Evolutionary conservation across 2,797 vertebrate species (phyloP).

Genomic region (Chaunax sp.): DNA sequence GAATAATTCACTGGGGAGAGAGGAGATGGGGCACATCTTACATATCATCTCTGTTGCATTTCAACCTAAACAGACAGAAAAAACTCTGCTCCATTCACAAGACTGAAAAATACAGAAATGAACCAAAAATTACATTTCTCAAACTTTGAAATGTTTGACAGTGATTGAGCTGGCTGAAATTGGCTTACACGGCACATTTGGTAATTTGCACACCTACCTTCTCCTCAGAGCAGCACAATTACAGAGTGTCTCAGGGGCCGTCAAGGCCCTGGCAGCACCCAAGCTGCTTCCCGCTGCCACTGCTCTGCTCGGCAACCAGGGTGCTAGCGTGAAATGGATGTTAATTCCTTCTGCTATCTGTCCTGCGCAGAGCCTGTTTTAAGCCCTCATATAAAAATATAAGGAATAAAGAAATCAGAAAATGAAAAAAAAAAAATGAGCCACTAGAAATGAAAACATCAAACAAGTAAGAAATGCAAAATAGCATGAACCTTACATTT

Average conservation of each 20-base stretch:
- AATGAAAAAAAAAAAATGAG: conserved; percentile 37
- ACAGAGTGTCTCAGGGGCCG: conserved; percentile 78
- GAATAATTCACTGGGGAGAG: neutral
- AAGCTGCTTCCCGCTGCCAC: conserved; percentile 59
- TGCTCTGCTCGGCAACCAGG: conserved; percentile 72
- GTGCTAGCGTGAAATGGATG: conserved; percentile 82
- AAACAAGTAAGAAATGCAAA: conserved; percentile 81
- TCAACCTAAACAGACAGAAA: conserved; percentile 30
- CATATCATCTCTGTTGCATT: conserved; percentile 29
- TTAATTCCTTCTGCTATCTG: conserved; percentile 86
- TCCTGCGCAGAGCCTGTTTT: conserved; percentile 82
- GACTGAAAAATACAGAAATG: conserved; percentile 67
- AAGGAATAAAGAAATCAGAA: conserved; percentile 51
- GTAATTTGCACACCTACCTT: conserved; percentile 87
- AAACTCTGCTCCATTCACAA: conserved; percentile 50
- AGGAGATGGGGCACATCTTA: conserved; percentile 14
- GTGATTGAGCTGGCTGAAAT: conserved; percentile 82
- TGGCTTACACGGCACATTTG: conserved; percentile 85
- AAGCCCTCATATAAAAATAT: conserved; percentile 74
- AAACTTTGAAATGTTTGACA: conserved; percentile 79
- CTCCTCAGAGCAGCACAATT: conserved; percentile 86
- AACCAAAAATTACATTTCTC: conserved; percentile 69
- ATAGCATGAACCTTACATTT: conserved; percentile 67
- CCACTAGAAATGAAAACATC: conserved; percentile 76
- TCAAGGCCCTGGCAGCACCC: conserved; percentile 64